Evolutionary conservation across 2,797 vertebrate species (phyloP), one percentile per base, ranked within the genome.

Genomic region (Arctocebus calabarensis): DNA sequence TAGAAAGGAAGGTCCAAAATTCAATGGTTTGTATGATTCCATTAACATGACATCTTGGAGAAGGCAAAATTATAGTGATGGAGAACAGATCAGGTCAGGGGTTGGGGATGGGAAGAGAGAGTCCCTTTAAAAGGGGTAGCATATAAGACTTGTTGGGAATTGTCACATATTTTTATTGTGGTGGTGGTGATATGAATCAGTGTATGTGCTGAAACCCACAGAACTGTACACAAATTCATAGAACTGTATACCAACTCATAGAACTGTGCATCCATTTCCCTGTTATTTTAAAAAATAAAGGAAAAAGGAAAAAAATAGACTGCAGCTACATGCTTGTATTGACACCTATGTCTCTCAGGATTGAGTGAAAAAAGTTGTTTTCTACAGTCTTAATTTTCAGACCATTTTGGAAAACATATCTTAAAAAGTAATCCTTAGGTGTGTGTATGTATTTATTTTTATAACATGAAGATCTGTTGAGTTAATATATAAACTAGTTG

Each of bases 331-430:
- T 52, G 8, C 62, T 64, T 70, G 16, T 61, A 79, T 75, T 17
- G 84, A 62, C 14, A 93, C 45, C 40, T 82, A 23, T 57, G 32
- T 27, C 23, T 92, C 20, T 94, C 73, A 70, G 10, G 40, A 4
- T 64, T 89, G 59, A 94, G 57, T 86, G 48, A 77, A 84, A 96
- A 86, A 61, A 43, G 83, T 70, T 74, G 29, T 89, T 84, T 91
- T 75, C 37, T n/a, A 40, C 74, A 94, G 68, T 84, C 83, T 95
- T 45, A 85, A 74, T 85, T 84, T 94, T 92, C 16, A 86, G 82
- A 74, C 22, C 55, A 2, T 52, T 95, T 95, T 86, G 34, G 88
- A 94, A 93, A 85, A 64, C 2, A 14, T 45, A 2, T 85, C 45
- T 91, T 90, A 48, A 83, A 94, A 96, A 95, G 52, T 37, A 88